Base-by-base conservation (phyloP, 1,140 invertebrate species). In the Delia radicum region DNA sequence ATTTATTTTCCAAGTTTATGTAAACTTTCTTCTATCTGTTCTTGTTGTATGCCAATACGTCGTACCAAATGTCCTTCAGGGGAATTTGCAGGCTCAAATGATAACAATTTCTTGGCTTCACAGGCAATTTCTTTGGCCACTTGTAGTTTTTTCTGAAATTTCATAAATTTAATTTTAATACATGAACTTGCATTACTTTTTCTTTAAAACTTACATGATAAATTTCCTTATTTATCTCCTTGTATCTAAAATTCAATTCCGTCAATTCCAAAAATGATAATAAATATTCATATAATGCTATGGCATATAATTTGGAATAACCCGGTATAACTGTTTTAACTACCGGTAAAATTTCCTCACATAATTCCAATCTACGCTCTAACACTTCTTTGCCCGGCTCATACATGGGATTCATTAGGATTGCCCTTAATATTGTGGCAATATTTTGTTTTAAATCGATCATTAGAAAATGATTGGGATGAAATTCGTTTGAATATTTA, bases 261-360 rank as follows among this genome's bases (percentile, higher is more conserved):
- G 91, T 89, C 10, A 94, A 82, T 76, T 92, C 89, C 15, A 91
- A 87, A 69, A 91, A 87, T 1, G 93, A 89, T 12, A 91, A 87
- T 79, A 94, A 91, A 73, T 94, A 87, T 87, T 95, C 93, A 74
- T 94, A 94, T 55, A 94, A 81, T 10, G 92, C 89, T 55, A 94
- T 90, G 46, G 91, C 93, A 91, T 85, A 81, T 79, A 89, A 87
- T 79, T 93, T 89, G 8, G 92, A 94, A 80, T 94, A 90, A 69
- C 93, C 94, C 0, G 93, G 93, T 46, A 93, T 92, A 2, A 94
- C 85, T 28, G 90, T 88, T 29, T 91, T 89, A 8, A 93, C 84
- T 4, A 95, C 88, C 7, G 88, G 85, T 27, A 93, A 74, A 55
- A 95, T 79, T 77, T 93, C 90, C 15, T 88, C 86, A 77, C 92